Percentiles rank a stretch among this genome's conserved stretches.
Conservation (phyloP, 2,888 invertebrate species). For the Spatulosminthurus flaviceps region DNA sequence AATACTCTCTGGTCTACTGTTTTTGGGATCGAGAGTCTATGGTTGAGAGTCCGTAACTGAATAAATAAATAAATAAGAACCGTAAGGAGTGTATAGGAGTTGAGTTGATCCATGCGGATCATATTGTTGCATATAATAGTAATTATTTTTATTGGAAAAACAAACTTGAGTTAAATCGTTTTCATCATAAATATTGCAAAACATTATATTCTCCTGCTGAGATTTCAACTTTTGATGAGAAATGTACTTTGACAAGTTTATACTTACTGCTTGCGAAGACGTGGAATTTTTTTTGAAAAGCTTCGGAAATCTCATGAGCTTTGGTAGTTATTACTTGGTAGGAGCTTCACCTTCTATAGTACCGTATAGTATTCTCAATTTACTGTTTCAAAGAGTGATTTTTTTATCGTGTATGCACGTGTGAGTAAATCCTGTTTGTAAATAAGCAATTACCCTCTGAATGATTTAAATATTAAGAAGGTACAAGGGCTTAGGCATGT, state of each 20-base stretch:
- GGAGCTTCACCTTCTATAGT: neutral
- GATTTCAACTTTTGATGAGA: conserved; percentile 10
- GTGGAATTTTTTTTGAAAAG: neutral
- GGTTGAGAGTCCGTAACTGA: no score
- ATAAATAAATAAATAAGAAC: no score
- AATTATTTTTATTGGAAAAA: no score
- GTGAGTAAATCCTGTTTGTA: neutral
- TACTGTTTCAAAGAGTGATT: neutral
- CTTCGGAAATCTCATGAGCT: neutral
- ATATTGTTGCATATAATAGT: no score
- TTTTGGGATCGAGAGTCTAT: no score
- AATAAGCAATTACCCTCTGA: neutral
- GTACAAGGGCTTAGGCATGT: neutral
- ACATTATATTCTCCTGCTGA: neutral
- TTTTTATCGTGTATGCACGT: no score
- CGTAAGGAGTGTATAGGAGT: no score
- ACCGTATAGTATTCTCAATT: conserved; percentile 5
- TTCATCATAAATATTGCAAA: no score
- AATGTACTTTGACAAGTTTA: neutral
- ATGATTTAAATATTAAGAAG: neutral
- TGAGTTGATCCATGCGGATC: no score
- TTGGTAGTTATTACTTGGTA: neutral
- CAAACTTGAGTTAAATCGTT: no score
- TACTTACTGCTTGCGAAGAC: neutral
- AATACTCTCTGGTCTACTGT: no score